Percentiles rank a stretch among this genome's conserved stretches.
phyloP scores from a whole-genome alignment of 2,113 vertebrate genomes.

The Noctilio leporinus region DNA sequence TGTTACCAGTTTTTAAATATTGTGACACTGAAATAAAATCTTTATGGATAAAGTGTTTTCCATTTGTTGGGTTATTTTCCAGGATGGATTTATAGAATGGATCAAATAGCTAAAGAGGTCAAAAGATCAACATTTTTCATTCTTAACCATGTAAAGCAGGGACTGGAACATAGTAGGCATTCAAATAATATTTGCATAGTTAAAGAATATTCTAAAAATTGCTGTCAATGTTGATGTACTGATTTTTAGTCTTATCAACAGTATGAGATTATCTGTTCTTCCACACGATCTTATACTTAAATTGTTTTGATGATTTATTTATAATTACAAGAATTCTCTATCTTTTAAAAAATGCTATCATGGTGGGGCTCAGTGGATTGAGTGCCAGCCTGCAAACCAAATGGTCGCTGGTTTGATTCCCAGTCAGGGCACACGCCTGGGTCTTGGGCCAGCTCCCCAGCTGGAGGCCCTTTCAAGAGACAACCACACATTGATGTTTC shows the following conservation, averaged over 20 bases:
- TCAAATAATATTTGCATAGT: background rate
- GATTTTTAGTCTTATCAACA: background rate
- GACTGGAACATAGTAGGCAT: background rate
- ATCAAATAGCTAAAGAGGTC: background rate
- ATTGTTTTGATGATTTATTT: slow-evolving; percentile 17
- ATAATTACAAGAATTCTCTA: background rate
- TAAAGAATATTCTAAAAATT: background rate
- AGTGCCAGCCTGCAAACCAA: too few relatives aligned
- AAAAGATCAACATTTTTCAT: background rate
- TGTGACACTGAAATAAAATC: background rate
- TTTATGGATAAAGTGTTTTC: background rate
- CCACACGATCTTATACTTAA: background rate
- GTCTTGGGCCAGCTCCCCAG: too few relatives aligned
- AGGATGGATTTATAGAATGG: background rate
- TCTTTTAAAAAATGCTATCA: background rate
- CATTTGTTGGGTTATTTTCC: slow-evolving; percentile 1
- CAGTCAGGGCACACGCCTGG: too few relatives aligned
- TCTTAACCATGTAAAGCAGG: background rate
- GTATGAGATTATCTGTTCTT: background rate
- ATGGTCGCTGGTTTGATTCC: too few relatives aligned
- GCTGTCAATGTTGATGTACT: background rate
- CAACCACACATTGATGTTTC: too few relatives aligned
- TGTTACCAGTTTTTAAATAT: slow-evolving; percentile 31
- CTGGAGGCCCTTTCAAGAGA: too few relatives aligned
- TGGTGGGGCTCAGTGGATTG: too few relatives aligned